Base-by-base conservation (phyloP, 2,888 invertebrate species). In the Blastobasis lacticolella region DNA sequence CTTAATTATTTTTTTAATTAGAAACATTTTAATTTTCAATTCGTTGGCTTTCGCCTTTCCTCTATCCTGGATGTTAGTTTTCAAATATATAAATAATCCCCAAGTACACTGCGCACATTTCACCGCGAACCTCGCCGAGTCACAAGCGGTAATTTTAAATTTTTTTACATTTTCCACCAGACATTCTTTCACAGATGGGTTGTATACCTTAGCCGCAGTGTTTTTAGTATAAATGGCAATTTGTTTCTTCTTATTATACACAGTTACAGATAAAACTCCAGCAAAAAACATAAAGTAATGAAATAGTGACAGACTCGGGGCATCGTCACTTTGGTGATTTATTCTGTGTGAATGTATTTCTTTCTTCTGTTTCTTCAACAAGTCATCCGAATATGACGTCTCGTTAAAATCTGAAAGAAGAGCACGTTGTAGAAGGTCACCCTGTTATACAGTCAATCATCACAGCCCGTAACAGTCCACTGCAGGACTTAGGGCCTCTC, bases 1-100 rank as follows among this genome's bases (percentile, higher is more conserved):
- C 56, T 81, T 75, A 60, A 69, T 70, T 50, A 85, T 53, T 62
- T 79, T 81, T 53, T 73, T 73, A 4, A 84, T 50, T 52, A 84
- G 61, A 10, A 70, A 42, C 36, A 64, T 52, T 59, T 77, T 72
- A 47, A 73, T 50, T 49, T 54, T 65, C 47, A 54, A 52, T 44
- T 63, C 60, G 43, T 57, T 52, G 47, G 54, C 46, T 40, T 49
- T 8, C 45, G 42, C 40, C 46, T 45, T 47, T 7, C 36, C 10
- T 47, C 6, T 36, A 49, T 48, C 51, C 51, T 5, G 53, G 40
- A 52, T 40, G 50, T 51, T 51, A 42, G 38, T 10, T 10, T 53
- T 49, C 49, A 40, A 47, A 46, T 50, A 46, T 50, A 51, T 56
- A 3, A 60, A 37, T 42, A 55, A 47, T 49, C 56, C 57, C 64